These are phyloP conservation scores for Lepus americanus DNA, from an alignment of 2,113 vertebrate genomes.

Conservation along the genomic window DNA sequence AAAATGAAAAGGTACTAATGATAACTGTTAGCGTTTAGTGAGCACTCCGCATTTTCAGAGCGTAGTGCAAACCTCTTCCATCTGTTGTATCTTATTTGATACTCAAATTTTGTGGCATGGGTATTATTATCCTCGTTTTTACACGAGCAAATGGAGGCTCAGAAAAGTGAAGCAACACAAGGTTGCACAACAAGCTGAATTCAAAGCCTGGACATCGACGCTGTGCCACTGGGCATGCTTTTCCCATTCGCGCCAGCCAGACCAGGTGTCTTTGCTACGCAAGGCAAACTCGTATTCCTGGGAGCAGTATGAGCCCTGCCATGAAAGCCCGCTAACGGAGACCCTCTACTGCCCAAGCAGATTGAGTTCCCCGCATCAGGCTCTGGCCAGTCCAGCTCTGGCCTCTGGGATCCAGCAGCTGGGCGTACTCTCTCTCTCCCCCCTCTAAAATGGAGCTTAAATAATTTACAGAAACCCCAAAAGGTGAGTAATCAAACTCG, in stretches of 20 bases:
- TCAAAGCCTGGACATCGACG: not conserved
- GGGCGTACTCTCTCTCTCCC: no score
- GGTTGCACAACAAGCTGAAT: not conserved
- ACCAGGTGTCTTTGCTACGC: not conserved
- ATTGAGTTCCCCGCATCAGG: no score
- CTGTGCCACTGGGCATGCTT: not conserved
- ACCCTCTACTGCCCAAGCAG: no score
- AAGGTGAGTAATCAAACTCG: no score
- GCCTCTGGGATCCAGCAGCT: no score
- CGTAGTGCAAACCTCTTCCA: not conserved
- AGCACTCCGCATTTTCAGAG: conserved; percentile 39
- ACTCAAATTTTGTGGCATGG: not conserved
- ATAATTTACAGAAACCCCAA: no score
- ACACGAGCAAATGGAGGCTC: not conserved
- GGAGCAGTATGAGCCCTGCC: not conserved
- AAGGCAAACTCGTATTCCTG: conserved; percentile 23
- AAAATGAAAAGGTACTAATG: not conserved
- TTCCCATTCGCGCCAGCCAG: not conserved
- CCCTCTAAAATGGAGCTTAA: no score
- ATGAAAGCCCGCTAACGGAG: not conserved
- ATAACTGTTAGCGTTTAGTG: not conserved
- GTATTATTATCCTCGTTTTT: not conserved
- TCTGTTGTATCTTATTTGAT: not conserved
- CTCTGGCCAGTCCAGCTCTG: no score
- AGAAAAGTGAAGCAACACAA: not conserved